Conservation (phyloP, 2,888 invertebrate species). For the Macrosiphum euphorbiae region DNA sequence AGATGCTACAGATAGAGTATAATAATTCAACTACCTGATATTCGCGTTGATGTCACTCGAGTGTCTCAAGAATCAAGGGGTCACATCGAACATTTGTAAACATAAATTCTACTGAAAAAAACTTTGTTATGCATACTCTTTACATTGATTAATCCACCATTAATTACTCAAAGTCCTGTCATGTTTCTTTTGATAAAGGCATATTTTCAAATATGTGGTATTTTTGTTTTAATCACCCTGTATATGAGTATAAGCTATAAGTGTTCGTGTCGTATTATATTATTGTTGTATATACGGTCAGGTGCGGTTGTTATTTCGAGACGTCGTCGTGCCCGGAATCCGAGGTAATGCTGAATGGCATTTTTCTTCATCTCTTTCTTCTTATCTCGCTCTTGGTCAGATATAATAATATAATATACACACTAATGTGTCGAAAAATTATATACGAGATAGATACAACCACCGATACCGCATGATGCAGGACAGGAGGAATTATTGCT, state of each 20-base stretch:
- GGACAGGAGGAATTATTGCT: neutral
- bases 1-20: neutral
- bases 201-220: neutral
- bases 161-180: neutral
- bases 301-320: conserved; percentile 55
- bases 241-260: neutral
- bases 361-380: conserved; percentile 14
- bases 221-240: neutral
- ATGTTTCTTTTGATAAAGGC: neutral
- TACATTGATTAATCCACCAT: neutral
- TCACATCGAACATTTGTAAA: neutral
- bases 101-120: neutral
- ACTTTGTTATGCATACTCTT: neutral
- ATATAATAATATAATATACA: neutral
- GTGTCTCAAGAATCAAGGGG: neutral
- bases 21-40: neutral
- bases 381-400: conserved; percentile 24
- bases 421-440: conserved; percentile 37
- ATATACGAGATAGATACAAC: neutral
- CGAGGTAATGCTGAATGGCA: conserved; percentile 35
- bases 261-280: conserved; percentile 33
- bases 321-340: neutral
- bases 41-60: neutral
- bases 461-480: neutral
- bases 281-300: conserved; percentile 31